Evolutionary conservation across 2,888 invertebrate genomes (phyloP).

Genomic region (Piscicola geometra): DNA sequence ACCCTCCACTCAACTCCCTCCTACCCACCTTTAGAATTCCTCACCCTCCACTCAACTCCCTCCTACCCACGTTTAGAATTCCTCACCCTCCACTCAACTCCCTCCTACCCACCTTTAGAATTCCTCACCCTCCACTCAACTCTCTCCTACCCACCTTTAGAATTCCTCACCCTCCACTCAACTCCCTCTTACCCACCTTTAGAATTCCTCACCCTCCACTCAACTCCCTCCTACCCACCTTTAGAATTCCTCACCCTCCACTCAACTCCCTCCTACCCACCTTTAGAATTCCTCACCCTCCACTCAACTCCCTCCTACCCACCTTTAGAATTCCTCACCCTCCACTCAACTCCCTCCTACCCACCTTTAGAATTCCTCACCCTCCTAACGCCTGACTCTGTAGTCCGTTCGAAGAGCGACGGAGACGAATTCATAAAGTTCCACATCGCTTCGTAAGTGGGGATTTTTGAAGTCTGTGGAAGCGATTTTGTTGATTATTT

Average conservation of each 20-base stretch:
- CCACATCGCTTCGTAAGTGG: conserved; percentile 92
- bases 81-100: too few relatives aligned
- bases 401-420: conserved; percentile 68
- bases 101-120: background rate
- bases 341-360: too few relatives aligned
- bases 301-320: background rate
- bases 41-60: too few relatives aligned
- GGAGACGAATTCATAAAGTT: conserved; percentile 84
- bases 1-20: too few relatives aligned
- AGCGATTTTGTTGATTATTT: background rate
- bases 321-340: conserved; percentile 45
- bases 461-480: conserved; percentile 72
- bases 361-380: conserved; percentile 52
- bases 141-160: background rate
- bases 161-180: background rate
- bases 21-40: too few relatives aligned
- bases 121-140: background rate
- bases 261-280: background rate
- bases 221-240: background rate
- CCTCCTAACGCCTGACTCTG: conserved; percentile 64
- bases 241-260: background rate
- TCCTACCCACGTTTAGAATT: too few relatives aligned
- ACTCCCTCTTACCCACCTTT: background rate
- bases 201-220: background rate
- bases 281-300: too few relatives aligned